Evolutionary conservation across 2,888 invertebrate species (phyloP), one percentile per base, ranked within the genome.

Genomic region (Drosophila ochracea): DNA sequence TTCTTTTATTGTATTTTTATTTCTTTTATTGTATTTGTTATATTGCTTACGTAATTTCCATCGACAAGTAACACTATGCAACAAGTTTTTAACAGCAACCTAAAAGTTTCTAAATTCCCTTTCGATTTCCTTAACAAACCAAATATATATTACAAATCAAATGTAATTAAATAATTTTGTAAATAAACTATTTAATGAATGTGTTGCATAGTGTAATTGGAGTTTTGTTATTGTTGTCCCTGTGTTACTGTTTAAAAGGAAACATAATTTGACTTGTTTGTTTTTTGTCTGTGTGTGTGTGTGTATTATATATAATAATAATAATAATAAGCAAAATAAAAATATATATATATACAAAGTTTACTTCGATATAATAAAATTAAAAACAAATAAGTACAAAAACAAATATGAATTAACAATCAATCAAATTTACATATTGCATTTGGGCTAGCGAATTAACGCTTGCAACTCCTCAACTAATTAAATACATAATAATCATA

Each of bases 321-420:
- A 33, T 54, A 54, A 55, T 16, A 28, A 35, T 21, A 16, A 28
- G 7, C 13, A 13, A 55, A 39, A 55, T 28, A 35, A n/a, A 59
- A 65, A 65, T 65, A 78, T 60, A 64, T 74, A 79, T 75, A 55
- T 76, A 50, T 71, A 79, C 61, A 78, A 31, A 10, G 61, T 63
- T 50, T 60, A 39, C 31, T 60, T 37, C 16, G 55, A 65, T 61
- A 70, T 13, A 71, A 63, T 78, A 61, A 78, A 66, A 78, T 68
- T 65, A 69, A 70, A 75, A 76, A 76, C 68, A 70, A 88, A 83
- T 76, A 73, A 73, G 67, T 74, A 66, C 70, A 78, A 69, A 83
- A 86, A 86, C 81, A 85, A 88, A 83, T 76, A 75, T 31, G 73
- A 67, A 69, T 83, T 67, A 84, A 84, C 84, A 84, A 83, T 83